Base-by-base conservation (phyloP, 2,888 invertebrate species). In the Biston betularia region DNA sequence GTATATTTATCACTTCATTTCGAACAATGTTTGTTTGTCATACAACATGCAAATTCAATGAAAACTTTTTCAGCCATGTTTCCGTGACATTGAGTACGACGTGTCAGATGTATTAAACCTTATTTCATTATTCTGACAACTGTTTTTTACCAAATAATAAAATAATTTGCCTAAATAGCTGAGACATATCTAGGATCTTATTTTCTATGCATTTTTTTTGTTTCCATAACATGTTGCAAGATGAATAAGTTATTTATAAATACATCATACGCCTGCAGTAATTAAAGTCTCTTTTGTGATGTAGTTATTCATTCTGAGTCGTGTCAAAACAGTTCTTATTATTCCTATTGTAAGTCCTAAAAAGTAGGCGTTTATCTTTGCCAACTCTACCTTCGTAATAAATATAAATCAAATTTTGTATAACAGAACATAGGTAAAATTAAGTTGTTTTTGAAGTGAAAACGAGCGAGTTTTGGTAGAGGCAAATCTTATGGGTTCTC, bases 131-230 rank as follows among this genome's bases (percentile, higher is more conserved):
- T 14, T 9, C 14, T 3, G n/a, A 7, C 35, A 38, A 38, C 10
- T 6, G 12, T 49, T 15, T 52, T 52, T 14, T 38, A 8, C 7
- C 14, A 6, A 52, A 6, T 9, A n/a, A 35, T 38, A 35, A 38
- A n/a, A 7, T 38, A 24, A 24, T 24, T 2, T 9, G 11, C 38
- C 9, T 38, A 52, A 50, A 35, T 52, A 52, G 14, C 38, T 14
- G 6, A 52, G 10, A 33, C 35, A 35, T 9, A 14, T 38, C 11
- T 52, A 6, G 6, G 14, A 14, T 14, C n/a, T 35, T 52, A 14
- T 9, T 52, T 52, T 38, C 10, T 35, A 50, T 52, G 52, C 38
- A 52, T 52, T 33, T 50, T 33, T 50, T 50, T 44, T 44, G 40
- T 9, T 44, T 44, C 0, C 1, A 12, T 12, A 44, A 44, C 12